phyloP scores from a whole-genome alignment of 2,888 invertebrate genomes.

The Sthenelais limicola region DNA sequence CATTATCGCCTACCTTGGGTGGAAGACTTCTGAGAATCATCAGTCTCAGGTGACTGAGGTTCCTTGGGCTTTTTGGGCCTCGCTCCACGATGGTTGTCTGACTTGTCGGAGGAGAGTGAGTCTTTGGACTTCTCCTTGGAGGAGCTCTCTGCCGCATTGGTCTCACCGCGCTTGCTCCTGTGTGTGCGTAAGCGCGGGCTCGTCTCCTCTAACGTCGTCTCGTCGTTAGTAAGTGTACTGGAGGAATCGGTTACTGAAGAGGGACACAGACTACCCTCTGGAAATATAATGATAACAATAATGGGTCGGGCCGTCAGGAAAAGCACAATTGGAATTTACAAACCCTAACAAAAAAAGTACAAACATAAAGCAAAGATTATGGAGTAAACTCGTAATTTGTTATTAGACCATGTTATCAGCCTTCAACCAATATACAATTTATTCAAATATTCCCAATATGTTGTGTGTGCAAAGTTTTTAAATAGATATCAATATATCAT shows the following conservation, averaged over 20 bases:
- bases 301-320: too few species aligned
- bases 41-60: constrained; percentile 37
- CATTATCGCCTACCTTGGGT: constrained; percentile 37
- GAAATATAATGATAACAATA: too few species aligned
- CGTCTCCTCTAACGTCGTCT: constrained; percentile 36
- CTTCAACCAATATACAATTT: too few species aligned
- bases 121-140: too few species aligned
- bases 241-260: constrained; percentile 54
- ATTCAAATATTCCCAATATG: too few species aligned
- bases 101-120: not conserved
- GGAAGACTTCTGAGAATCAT: constrained; percentile 34
- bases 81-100: not conserved
- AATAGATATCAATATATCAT: too few species aligned
- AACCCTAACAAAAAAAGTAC: too few species aligned
- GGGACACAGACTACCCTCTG: constrained; percentile 37
- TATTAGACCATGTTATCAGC: too few species aligned
- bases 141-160: not conserved
- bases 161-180: constrained; percentile 16
- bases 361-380: too few species aligned
- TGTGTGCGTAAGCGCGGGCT: not conserved
- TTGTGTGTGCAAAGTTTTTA: too few species aligned
- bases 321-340: too few species aligned
- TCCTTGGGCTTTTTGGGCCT: not conserved
- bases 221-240: constrained; percentile 64
- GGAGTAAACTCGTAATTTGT: too few species aligned